Conservation (phyloP, 2,113 vertebrate genomes). For the Zootoca vivipara region DNA sequence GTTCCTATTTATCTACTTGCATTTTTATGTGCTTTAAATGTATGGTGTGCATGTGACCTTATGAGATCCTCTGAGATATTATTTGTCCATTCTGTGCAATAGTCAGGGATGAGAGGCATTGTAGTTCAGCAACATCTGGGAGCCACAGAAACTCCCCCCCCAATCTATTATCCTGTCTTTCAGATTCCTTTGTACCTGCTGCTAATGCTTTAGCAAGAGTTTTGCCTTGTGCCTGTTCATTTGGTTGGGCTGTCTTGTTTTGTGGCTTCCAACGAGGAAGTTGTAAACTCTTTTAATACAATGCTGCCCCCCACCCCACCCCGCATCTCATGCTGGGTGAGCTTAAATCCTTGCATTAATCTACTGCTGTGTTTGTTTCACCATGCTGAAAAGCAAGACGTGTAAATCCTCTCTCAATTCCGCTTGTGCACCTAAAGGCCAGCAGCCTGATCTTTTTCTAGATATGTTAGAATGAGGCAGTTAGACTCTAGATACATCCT, state of each 20-base stretch:
- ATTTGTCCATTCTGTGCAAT: background rate
- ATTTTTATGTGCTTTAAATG: no score
- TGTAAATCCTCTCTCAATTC: slow-evolving; percentile 82
- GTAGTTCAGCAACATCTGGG: no score
- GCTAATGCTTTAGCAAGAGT: slow-evolving; percentile 22
- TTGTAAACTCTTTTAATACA: slow-evolving; percentile 76
- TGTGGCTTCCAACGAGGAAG: slow-evolving; percentile 72
- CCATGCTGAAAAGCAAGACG: slow-evolving; percentile 75
- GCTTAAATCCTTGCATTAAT: slow-evolving; percentile 81
- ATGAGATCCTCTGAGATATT: background rate
- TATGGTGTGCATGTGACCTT: no score
- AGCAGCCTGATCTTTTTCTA: slow-evolving; percentile 73
- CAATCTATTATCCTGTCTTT: no score
- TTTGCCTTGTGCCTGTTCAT: slow-evolving; percentile 62
- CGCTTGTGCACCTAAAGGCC: slow-evolving; percentile 76
- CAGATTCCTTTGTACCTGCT: background rate
- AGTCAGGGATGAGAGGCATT: background rate
- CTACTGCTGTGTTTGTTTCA: slow-evolving; percentile 82
- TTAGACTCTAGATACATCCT: slow-evolving; percentile 76
- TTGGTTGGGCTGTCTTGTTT: slow-evolving; percentile 73
- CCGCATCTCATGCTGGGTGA: slow-evolving; percentile 80
- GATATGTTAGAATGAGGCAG: slow-evolving; percentile 75
- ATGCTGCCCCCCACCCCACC: slow-evolving; percentile 60
- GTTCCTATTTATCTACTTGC: no score
- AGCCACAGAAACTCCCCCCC: no score